Evolutionary conservation across 2,888 invertebrate genomes (phyloP), one percentile per base, ranked within the genome.

Genomic region (Agrenia bidenticulata): DNA sequence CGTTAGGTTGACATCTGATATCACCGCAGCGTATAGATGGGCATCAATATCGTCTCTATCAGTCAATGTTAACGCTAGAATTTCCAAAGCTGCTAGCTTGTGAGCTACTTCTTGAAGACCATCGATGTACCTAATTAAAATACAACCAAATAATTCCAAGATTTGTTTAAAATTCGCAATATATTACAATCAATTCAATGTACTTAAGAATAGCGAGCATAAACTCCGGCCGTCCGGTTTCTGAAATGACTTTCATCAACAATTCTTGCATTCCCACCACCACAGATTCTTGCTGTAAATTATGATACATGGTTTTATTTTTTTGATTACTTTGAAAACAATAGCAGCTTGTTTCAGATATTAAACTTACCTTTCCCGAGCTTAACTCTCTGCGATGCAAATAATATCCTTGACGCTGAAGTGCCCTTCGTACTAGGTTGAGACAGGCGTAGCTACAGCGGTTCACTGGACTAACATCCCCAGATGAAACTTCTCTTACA

Each of bases 191-290:
- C n/a, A n/a, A n/a, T 32, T 32, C 4, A 32, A 5, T 23, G 23
- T 79, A 84, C 82, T 88, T 89, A 0, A 88, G 85, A 26, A 92
- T 84, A 74, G 89, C 89, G 39, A 90, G 81, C 74, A 90, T 84
- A 78, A 90, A 88, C 79, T 92, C 92, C 0, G 91, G 88, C 76
- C 85, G 85, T 7, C 88, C 87, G n/a, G 86, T 87, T 41, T 88
- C 83, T 1, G 88, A 86, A 81, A 91, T 89, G 56, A 89, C 83
- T 75, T 90, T 89, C 51, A 94, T 81, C 24, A 97, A 82, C 1
- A 96, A 84, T 73, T 91, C 89, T 75, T 89, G 91, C 24, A 95
- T 81, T 0, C 90, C 89, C 0, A 89, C 86, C 2, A 93, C 81
- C 23, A 92, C 69, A 2, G 66, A 54, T 21, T 67, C 66, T 37